Conservation (phyloP, 2,888 invertebrate genomes). For the Marronus borbonicus region DNA sequence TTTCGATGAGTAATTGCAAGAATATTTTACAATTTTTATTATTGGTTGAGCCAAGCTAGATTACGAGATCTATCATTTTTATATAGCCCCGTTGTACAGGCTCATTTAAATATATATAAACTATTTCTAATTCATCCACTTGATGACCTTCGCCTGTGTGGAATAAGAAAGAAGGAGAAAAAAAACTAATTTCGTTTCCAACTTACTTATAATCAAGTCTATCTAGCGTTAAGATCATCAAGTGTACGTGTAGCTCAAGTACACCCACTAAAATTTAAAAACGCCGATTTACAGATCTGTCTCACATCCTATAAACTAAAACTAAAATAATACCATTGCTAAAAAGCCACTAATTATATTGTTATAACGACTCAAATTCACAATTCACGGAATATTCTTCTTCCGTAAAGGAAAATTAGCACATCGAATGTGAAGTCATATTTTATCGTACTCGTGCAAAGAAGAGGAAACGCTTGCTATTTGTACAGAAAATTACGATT, state of each 20-base stretch:
- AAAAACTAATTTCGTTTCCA: constrained; percentile 41
- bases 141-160: constrained; percentile 36
- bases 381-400: not conserved
- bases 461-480: not conserved
- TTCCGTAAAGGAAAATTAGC: constrained; percentile 21
- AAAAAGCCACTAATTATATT: constrained; percentile 27
- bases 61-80: constrained; percentile 9
- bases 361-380: constrained; percentile 13
- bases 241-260: constrained; percentile 35
- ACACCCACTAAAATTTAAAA: constrained; percentile 30
- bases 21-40: constrained; percentile 43
- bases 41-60: not conserved
- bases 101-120: constrained; percentile 22
- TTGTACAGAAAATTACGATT: constrained; percentile 1
- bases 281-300: not conserved
- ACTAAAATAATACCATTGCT: constrained; percentile 10
- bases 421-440: not conserved
- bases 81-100: not conserved
- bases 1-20: constrained; percentile 38
- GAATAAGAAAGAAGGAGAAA: constrained; percentile 18
- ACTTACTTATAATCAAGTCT: constrained; percentile 40
- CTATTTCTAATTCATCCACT: constrained; percentile 45
- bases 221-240: constrained; percentile 42
- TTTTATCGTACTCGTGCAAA: constrained; percentile 1
- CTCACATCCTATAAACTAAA: not conserved